Base-by-base conservation (phyloP, 1,140 invertebrate genomes). In the Diabrotica undecimpunctata region DNA sequence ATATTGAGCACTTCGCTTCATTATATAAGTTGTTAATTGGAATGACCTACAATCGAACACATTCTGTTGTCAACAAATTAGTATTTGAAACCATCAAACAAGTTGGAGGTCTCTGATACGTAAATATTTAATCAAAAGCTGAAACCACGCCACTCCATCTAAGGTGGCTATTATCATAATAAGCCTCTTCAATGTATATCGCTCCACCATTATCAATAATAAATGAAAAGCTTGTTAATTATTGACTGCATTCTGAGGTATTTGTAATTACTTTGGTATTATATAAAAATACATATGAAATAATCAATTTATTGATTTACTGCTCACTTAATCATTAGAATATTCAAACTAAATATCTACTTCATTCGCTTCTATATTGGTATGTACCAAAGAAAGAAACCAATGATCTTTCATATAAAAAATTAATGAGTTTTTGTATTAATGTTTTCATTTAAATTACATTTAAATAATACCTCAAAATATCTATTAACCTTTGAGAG, bases 61-160 rank as follows among this genome's bases (percentile, higher is more conserved):
- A 25, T 25, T 25, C 25, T 25, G 5, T 46, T 46, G 41, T 46
- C 41, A 46, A 46, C 41, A 46, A 46, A 46, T 46, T 46, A 46
- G 8, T 46, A 46, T 46, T 46, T 46, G 25, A 25, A 25, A 25
- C 25, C 25, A 25, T 25, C 25, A 25, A 25, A 25, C 25, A 25
- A 25, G 41, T 46, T 46, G 41, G 41, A 46, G n/a, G 41, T 46
- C n/a, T 46, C 8, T 46, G 41, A 46, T 5, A 10, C 8, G n/a
- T 46, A n/a, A 46, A 46, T 46, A 46, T 46, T 46, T 46, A 46
- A 46, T 46, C 8, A n/a, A n/a, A 46, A 46, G n/a, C n/a, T 46
- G n/a, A 10, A 46, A 46, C 41, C 41, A 46, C 41, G 41, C 41
- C 41, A 46, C 41, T n/a, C 8, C 25, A 25, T 25, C 25, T 25